A percentile compares a stretch with the other conserved stretches of the same genome.
Evolutionary conservation across 2,888 invertebrate genomes (phyloP).

Genomic region (Nemotelus pantherinus): DNA sequence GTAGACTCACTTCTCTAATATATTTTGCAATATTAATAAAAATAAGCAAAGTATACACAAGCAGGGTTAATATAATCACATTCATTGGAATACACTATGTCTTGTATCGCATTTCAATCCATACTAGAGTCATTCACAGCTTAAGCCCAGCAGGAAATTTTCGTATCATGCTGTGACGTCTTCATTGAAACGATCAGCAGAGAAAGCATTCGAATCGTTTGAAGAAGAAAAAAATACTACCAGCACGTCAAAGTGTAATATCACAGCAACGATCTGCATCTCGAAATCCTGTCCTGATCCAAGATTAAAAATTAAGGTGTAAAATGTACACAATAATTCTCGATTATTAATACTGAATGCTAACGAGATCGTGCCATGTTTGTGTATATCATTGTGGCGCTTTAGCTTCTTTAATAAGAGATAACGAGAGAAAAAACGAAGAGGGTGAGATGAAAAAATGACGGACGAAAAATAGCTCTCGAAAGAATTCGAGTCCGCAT

Average conservation of each 20-base stretch:
- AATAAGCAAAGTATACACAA: slow-evolving; percentile 3
- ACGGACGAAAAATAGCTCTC: neutral
- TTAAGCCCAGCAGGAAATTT: slow-evolving; percentile 49
- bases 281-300: slow-evolving; percentile 43
- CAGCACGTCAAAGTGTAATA: slow-evolving; percentile 35
- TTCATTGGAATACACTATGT: neutral
- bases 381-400: slow-evolving; percentile 47
- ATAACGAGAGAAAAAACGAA: neutral
- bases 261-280: slow-evolving; percentile 37
- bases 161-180: slow-evolving; percentile 49
- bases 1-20: no score
- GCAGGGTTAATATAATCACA: slow-evolving; percentile 11
- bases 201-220: slow-evolving; percentile 37
- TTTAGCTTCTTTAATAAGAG: slow-evolving; percentile 28
- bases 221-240: slow-evolving; percentile 11
- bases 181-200: slow-evolving; percentile 46
- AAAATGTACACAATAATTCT: slow-evolving; percentile 51
- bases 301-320: slow-evolving; percentile 51
- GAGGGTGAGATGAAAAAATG: neutral
- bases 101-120: slow-evolving; percentile 14
- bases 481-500: slow-evolving; percentile 1
- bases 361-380: slow-evolving; percentile 49
- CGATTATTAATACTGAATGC: slow-evolving; percentile 51
- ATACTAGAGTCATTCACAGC: slow-evolving; percentile 45
- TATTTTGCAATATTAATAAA: neutral